Percentiles rank a stretch among this genome's conserved stretches.
These are phyloP conservation scores for Sinella curviseta DNA, from an alignment of 1,140 invertebrate genomes.

Conservation along the genomic window DNA sequence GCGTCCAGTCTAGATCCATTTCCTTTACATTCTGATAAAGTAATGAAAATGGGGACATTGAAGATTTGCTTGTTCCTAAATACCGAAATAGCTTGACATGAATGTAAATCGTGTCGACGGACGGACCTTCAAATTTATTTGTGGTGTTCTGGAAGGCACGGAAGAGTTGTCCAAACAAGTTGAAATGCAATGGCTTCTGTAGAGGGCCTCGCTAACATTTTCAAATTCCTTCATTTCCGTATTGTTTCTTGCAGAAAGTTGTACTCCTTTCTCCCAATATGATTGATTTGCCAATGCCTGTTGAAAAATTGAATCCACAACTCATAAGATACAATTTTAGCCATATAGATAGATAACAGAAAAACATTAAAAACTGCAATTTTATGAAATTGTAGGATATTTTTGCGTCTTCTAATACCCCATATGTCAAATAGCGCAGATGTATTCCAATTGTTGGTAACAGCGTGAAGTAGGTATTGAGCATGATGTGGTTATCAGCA, in stretches of 20 bases:
- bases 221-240: conserved; percentile 37
- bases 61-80: too few species aligned
- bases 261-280: conserved; percentile 26
- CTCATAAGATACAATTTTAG: background rate
- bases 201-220: conserved; percentile 32
- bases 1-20: conserved; percentile 39
- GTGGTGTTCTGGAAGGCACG: background rate
- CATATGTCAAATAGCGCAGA: conserved; percentile 26
- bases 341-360: background rate
- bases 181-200: conserved; percentile 28
- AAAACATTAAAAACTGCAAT: background rate
- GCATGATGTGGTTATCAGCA: conserved; percentile 16
- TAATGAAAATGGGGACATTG: background rate
- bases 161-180: conserved; percentile 3
- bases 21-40: conserved; percentile 40
- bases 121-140: background rate
- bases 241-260: conserved; percentile 26
- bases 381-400: background rate
- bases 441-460: conserved; percentile 41
- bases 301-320: too few species aligned
- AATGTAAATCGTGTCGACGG: background rate
- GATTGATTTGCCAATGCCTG: conserved; percentile 4
- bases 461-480: conserved; percentile 31
- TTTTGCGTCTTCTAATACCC: conserved; percentile 17
- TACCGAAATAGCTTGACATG: too few species aligned